Evolutionary conservation across 2,797 vertebrate species (phyloP).

Genomic region (Sebastiscus tertius): DNA sequence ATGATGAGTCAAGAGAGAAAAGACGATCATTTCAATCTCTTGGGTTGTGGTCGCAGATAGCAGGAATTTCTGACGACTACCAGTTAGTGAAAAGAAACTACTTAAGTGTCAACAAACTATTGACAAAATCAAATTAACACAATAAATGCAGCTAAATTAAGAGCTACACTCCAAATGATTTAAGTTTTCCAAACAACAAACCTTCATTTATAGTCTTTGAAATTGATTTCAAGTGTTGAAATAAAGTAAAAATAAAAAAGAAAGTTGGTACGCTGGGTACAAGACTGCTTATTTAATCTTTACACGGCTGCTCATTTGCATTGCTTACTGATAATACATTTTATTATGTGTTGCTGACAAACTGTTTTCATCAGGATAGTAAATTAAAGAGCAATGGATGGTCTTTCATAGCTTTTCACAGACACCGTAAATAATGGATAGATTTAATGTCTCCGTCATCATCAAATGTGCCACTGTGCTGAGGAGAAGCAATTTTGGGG

Average conservation of each 20-base stretch:
- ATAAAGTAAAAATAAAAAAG: not conserved
- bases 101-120: no score
- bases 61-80: no score
- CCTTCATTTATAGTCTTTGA: not conserved
- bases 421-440: slow-evolving; percentile 7
- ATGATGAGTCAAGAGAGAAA: no score
- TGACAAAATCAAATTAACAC: no score
- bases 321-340: not conserved
- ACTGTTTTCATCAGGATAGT: not conserved
- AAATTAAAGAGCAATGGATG: not conserved
- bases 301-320: not conserved
- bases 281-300: not conserved
- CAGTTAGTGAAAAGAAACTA: no score
- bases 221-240: not conserved
- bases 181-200: not conserved
- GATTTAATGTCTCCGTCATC: slow-evolving; percentile 1
- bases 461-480: slow-evolving; percentile 12
- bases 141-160: not conserved
- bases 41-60: no score
- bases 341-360: not conserved
- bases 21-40: no score
- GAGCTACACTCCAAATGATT: not conserved
- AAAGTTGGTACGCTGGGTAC: no score
- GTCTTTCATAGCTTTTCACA: not conserved
- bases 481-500: slow-evolving; percentile 9